A percentile compares a stretch with the other conserved stretches of the same genome.
Conservation (phyloP, 2,797 vertebrate genomes). For the Astyanax mexicanus region DNA sequence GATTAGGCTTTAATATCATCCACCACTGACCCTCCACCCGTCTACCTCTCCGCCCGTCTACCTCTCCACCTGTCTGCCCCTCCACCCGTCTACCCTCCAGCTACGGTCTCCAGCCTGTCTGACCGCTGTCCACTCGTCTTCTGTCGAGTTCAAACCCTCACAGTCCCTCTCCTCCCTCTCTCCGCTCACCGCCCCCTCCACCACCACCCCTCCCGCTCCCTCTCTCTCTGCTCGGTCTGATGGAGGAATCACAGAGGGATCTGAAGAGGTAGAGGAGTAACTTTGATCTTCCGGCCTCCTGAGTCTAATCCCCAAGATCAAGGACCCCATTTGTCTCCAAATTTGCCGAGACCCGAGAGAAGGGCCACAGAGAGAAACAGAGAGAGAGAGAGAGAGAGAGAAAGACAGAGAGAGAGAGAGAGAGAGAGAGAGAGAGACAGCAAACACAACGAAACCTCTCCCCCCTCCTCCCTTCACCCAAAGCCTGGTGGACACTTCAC, state of each 20-base stretch:
- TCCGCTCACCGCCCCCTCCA: not conserved
- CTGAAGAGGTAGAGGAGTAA: conserved; percentile 35
- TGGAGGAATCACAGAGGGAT: conserved; percentile 50
- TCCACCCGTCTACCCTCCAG: not conserved
- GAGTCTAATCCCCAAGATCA: conserved; percentile 75
- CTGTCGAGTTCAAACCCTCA: conserved; percentile 12
- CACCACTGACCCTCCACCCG: too few species aligned
- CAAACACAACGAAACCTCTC: conserved; percentile 70
- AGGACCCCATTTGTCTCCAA: conserved; percentile 74
- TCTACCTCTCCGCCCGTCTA: conserved; percentile 12
- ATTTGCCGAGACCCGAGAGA: conserved; percentile 69
- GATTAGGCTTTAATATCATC: conserved; percentile 10
- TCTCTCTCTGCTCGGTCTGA: conserved; percentile 15
- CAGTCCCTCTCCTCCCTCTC: not conserved
- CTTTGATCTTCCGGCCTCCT: conserved; percentile 75
- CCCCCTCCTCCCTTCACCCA: conserved; percentile 66
- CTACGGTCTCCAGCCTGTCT: conserved; percentile 15
- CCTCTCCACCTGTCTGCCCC: not conserved
- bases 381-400: too few species aligned
- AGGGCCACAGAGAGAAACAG: conserved; percentile 68
- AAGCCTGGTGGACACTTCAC: not conserved
- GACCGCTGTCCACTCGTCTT: not conserved
- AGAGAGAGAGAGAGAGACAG: too few species aligned
- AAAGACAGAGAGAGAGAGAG: conserved; percentile 70
- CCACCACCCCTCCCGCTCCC: not conserved